These are phyloP conservation scores for Caenorhabditis sp. DNA, from an alignment of 2,888 invertebrate genomes.

Conservation along the genomic window DNA sequence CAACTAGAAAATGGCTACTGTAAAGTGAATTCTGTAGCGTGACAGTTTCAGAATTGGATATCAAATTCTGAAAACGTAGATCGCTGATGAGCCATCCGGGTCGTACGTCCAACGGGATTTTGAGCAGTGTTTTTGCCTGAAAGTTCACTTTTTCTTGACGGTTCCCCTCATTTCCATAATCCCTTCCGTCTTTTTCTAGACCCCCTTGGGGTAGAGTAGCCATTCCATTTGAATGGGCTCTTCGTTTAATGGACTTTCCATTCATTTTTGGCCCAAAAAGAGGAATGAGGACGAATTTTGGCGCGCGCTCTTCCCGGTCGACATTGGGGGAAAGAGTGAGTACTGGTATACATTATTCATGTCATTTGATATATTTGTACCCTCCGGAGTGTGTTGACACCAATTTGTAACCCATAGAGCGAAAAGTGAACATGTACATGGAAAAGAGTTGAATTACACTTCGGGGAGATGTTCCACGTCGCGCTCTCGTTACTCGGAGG, in stretches of 20 bases:
- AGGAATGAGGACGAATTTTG: not conserved
- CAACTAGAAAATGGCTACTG: slow-evolving; percentile 28
- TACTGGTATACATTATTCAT: slow-evolving; percentile 34
- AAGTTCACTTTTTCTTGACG: no score
- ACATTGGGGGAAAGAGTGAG: not conserved
- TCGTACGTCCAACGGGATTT: slow-evolving; percentile 29
- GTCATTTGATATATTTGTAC: slow-evolving; percentile 56
- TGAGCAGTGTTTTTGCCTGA: slow-evolving; percentile 40
- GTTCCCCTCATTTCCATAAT: slow-evolving; percentile 14
- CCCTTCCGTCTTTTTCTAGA: not conserved
- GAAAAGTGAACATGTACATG: not conserved
- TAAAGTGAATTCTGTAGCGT: slow-evolving; percentile 31
- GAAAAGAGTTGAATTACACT: slow-evolving; percentile 8
- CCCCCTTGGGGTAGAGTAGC: not conserved
- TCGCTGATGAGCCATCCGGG: slow-evolving; percentile 45
- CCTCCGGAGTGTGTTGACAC: slow-evolving; percentile 14
- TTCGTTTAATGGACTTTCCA: slow-evolving; percentile 1
- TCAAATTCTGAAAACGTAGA: slow-evolving; percentile 37
- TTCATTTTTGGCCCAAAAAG: not conserved
- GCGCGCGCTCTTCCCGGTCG: not conserved
- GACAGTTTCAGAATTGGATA: slow-evolving; percentile 19
- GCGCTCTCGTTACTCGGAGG: no score
- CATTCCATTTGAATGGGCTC: not conserved
- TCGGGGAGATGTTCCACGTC: slow-evolving; percentile 1
- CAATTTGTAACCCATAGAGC: slow-evolving; percentile 30